Evolutionary conservation across 2,797 vertebrate species (phyloP), one percentile per base, ranked within the genome.

Genomic region (Macroramphosus scolopax): DNA sequence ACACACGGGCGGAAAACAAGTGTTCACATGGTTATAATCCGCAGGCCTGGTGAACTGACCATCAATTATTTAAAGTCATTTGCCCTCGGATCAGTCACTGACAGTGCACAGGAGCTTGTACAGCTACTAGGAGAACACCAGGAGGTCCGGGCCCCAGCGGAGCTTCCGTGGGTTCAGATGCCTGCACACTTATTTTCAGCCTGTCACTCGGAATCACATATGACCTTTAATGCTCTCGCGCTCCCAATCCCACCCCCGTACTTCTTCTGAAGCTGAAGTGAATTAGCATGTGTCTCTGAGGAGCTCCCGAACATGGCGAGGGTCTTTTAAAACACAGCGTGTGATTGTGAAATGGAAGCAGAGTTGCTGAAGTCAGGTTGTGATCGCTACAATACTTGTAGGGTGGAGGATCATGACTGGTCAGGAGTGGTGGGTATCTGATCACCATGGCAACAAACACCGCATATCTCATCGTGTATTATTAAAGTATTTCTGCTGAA

Each of bases 201-300:
- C 72, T 89, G 88, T 90, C 91, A 89, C 81, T 82, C 71, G 69
- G 71, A 81, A 85, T 91, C 84, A 91, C 55, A 61, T 45, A 56
- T 46, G 74, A 83, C 81, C 84, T 86, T 80, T 77, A 77, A 70
- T 32, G 55, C 61, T 24, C 42, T n/a, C 51, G 8, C 17, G 28
- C 20, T 28, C 18, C 37, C 5, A 22, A 22, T 8, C 16, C 25
- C 16, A 3, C 15, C 22, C 22, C 29, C 39, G n/a, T 32, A 44
- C 45, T 8, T 13, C 45, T 47, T 49, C 39, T 18, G 17, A 36
- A 46, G 78, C 71, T 77, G 61, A 71, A 83, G 80, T 75, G 69
- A 85, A 87, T 85, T 67, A 88, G 64, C 53, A 17, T 22, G 51
- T 30, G 58, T 78, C 82, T 77, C 83, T 0, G 28, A 73, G 76